Evolutionary conservation across 1,140 invertebrate genomes (phyloP).

Genomic region (Cepaea nemoralis): DNA sequence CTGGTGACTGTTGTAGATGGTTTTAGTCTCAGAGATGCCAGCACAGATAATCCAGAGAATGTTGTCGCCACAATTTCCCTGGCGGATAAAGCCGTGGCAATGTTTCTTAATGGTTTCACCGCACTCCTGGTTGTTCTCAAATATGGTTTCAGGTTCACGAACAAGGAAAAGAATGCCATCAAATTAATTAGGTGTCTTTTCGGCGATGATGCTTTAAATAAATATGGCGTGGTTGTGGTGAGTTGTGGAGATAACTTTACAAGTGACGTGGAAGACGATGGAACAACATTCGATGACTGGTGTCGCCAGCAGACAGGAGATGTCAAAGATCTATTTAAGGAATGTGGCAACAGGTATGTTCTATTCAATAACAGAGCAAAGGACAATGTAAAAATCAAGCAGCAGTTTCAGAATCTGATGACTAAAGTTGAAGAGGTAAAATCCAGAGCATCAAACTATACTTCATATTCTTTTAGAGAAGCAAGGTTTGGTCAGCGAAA

Average conservation of each 20-base stretch:
- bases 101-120: neutral
- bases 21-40: neutral
- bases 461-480: neutral
- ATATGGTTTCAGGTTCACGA: conserved; percentile 55
- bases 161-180: neutral
- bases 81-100: neutral
- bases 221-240: conserved; percentile 7
- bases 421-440: neutral
- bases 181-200: neutral
- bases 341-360: conserved; percentile 16
- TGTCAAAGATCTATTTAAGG: neutral
- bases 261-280: neutral
- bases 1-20: neutral
- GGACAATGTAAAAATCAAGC: neutral
- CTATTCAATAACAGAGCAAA: conserved; percentile 22
- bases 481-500: neutral
- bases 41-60: neutral
- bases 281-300: conserved; percentile 5
- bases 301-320: conserved; percentile 11
- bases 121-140: conserved; percentile 49
- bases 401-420: neutral
- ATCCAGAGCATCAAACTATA: neutral
- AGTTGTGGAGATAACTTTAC: conserved; percentile 25
- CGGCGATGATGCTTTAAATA: neutral
- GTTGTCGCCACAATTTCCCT: neutral